phyloP scores from a whole-genome alignment of 2,888 invertebrate genomes.

The Macaria notata region DNA sequence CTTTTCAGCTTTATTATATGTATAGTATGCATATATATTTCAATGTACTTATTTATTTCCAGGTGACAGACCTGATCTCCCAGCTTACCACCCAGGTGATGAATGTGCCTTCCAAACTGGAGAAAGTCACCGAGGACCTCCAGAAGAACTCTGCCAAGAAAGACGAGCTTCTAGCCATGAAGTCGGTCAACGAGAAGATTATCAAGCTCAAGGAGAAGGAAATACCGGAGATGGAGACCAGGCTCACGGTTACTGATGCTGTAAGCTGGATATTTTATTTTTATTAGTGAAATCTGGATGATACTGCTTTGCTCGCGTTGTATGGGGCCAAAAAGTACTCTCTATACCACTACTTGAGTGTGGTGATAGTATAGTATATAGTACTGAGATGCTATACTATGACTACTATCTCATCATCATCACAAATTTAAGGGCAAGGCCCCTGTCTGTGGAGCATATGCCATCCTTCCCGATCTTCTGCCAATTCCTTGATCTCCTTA shows the following conservation, averaged over 20 bases:
- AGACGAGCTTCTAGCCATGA: slow-evolving; percentile 86
- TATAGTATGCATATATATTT: not conserved
- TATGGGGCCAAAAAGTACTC: too few relatives aligned
- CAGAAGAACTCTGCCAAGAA: slow-evolving; percentile 85
- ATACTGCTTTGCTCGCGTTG: too few relatives aligned
- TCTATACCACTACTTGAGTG: too few relatives aligned
- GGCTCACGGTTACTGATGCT: slow-evolving; percentile 74
- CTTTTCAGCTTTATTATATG: too few relatives aligned
- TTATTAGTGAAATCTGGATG: not conserved
- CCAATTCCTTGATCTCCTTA: too few relatives aligned
- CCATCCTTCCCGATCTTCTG: too few relatives aligned
- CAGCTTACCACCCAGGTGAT: slow-evolving; percentile 86
- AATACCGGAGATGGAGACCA: slow-evolving; percentile 84
- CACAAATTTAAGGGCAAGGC: too few relatives aligned
- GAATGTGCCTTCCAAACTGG: slow-evolving; percentile 85
- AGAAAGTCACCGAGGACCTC: slow-evolving; percentile 83
- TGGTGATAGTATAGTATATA: too few relatives aligned
- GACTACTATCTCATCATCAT: too few relatives aligned
- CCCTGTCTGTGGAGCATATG: too few relatives aligned
- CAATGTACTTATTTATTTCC: slow-evolving; percentile 18
- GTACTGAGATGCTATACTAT: too few relatives aligned
- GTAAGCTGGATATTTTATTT: slow-evolving; percentile 39
- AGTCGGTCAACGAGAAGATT: slow-evolving; percentile 86
- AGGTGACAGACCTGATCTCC: slow-evolving; percentile 81
- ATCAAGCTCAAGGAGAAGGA: slow-evolving; percentile 82